phyloP scores from a whole-genome alignment of 2,888 invertebrate genomes.

The Callimorpha dominula region DNA sequence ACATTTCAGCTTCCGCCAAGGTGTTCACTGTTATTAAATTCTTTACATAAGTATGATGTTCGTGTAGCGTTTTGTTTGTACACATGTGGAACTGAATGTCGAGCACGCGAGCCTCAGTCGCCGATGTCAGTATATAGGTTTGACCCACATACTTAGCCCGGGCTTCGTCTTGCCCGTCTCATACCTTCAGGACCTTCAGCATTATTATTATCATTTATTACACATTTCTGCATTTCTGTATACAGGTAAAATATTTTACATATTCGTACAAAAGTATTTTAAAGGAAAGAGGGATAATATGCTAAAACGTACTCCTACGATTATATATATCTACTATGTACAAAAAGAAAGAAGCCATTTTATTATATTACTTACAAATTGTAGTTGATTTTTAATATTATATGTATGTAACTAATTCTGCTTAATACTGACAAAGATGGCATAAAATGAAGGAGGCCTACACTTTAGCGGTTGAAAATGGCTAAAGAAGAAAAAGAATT shows the following conservation, averaged over 20 bases:
- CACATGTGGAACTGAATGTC: conserved; percentile 35
- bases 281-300: neutral
- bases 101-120: conserved; percentile 36
- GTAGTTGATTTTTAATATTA: no score
- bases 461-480: no score
- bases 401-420: no score
- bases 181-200: conserved; percentile 35
- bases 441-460: no score
- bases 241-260: neutral
- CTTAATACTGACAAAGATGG: no score
- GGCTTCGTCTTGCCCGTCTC: conserved; percentile 27
- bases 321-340: no score
- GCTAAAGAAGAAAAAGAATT: no score
- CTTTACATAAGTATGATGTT: conserved; percentile 17
- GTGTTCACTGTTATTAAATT: conserved; percentile 25
- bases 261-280: neutral
- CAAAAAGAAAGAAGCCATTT: neutral
- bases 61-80: conserved; percentile 37
- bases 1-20: conserved; percentile 6
- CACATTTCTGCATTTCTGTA: conserved; percentile 43
- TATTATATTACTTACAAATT: neutral
- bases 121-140: conserved; percentile 35
- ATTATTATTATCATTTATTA: conserved; percentile 23
- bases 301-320: neutral
- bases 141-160: conserved; percentile 44